Evolutionary conservation across 2,888 invertebrate species (phyloP), one percentile per base, ranked within the genome.

Genomic region (Apamea anceps): DNA sequence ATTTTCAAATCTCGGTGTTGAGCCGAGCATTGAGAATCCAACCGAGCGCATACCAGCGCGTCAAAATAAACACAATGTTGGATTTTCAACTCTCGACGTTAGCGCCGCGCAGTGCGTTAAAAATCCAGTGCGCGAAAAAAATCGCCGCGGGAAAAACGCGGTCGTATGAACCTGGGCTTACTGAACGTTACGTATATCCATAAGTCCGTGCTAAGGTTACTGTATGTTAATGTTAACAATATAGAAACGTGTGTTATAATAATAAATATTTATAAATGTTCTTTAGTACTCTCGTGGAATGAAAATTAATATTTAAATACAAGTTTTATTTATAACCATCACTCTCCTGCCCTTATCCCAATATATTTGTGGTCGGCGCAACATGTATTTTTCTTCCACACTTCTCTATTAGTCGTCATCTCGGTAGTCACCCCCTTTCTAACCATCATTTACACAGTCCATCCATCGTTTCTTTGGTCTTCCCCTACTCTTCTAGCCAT

Each of bases 121-220:
- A 54, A 54, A 54, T 57, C 0, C 54, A 57, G 25, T 25, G 25
- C 25, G 54, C 25, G 21, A 25, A 10, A 54, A 54, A 51, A 51
- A 18, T 54, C 25, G 25, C 54, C 25, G 25, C 54, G 25, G 25
- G 10, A 3, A 25, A 57, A 57, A 57, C 2, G 54, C 54, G 25
- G 25, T 3, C 25, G 10, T 25, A 21, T 10, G 2, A 2, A 25
- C 25, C 57, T 32, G 57, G 57, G 57, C 25, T 25, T 57, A 25
- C 57, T 57, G 3, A 57, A 25, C 25, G 25, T 57, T 25, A 57
- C 25, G 63, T 65, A n/a, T 73, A 18, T 25, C 10, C 18, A 60
- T 60, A 10, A 42, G 28, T 62, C 74, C 37, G n/a, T 75, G 48
- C 48, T 48, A 76, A 51, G 48, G 32, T n/a, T n/a, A 60, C 71